Conservation (phyloP, 2,888 invertebrate species). For the Chaitophorus viminalis region DNA sequence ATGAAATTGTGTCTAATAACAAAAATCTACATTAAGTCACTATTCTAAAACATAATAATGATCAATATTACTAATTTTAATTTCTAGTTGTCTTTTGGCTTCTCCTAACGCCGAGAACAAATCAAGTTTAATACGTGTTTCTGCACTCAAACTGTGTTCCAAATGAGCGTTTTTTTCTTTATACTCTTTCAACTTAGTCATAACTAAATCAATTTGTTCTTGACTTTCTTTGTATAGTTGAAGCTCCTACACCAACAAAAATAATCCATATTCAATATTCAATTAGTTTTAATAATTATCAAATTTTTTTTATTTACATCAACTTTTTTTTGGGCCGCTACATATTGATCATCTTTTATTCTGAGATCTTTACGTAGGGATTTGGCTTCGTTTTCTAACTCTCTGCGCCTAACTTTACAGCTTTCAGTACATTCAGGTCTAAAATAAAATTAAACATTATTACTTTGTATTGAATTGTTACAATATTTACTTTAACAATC, state of each 20-base stretch:
- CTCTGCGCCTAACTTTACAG: constrained; percentile 73
- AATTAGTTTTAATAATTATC: not conserved
- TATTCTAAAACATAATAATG: not conserved
- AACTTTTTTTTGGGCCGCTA: constrained; percentile 72
- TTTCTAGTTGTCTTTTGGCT: constrained; percentile 88
- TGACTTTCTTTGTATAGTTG: constrained; percentile 73
- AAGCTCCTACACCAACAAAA: constrained; percentile 67
- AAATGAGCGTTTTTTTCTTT: constrained; percentile 92
- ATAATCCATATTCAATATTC: not conserved
- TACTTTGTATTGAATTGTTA: constrained; percentile 62
- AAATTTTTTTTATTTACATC: constrained; percentile 66
- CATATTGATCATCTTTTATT: constrained; percentile 74
- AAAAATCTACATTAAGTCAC: not conserved
- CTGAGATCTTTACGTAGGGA: constrained; percentile 74
- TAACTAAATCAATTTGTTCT: constrained; percentile 79
- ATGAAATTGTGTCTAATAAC: constrained; percentile 77
- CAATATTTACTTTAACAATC: not conserved
- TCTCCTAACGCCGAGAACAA: constrained; percentile 96
- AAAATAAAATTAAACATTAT: constrained; percentile 59
- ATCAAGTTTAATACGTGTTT: constrained; percentile 97
- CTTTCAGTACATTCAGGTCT: constrained; percentile 68
- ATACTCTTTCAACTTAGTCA: constrained; percentile 82
- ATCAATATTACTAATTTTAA: constrained; percentile 78
- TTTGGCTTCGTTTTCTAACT: constrained; percentile 76
- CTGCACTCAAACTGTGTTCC: constrained; percentile 93